These are phyloP conservation scores for Xanthorhoe spadicearia DNA, from an alignment of 2,888 invertebrate genomes.

Conservation along the genomic window DNA sequence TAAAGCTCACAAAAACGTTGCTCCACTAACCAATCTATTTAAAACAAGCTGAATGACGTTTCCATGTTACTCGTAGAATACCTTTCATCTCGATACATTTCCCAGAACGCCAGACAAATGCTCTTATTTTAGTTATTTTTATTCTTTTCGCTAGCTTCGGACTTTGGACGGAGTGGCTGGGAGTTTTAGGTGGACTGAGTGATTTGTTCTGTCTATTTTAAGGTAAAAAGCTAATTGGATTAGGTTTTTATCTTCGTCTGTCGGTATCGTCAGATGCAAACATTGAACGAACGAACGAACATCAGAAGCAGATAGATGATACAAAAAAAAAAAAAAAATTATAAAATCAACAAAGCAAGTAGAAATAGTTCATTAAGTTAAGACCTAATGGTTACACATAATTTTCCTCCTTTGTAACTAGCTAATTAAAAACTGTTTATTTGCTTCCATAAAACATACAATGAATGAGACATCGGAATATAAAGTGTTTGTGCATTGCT, in stretches of 20 bases:
- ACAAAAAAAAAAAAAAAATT: too few species aligned
- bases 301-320: too few species aligned
- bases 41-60: constrained; percentile 26
- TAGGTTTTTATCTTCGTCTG: too few species aligned
- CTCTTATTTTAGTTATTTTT: constrained; percentile 13
- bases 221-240: too few species aligned
- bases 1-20: constrained; percentile 2
- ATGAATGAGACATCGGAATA: not conserved
- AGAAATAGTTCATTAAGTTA: not conserved
- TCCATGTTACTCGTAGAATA: constrained; percentile 20
- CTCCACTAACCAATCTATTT: constrained; percentile 28
- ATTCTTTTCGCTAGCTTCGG: constrained; percentile 11
- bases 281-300: too few species aligned
- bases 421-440: constrained; percentile 3
- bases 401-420: constrained; percentile 1
- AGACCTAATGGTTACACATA: not conserved
- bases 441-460: not conserved
- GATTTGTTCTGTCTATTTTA: too few species aligned
- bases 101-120: constrained; percentile 27
- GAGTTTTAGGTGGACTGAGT: not conserved
- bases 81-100: constrained; percentile 29
- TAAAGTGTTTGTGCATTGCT: not conserved
- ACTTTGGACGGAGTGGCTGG: constrained; percentile 5
- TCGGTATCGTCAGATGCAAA: too few species aligned
- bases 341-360: too few species aligned